Evolutionary conservation across 2,797 vertebrate species (phyloP).

Genomic region (Neoniphon sammara): DNA sequence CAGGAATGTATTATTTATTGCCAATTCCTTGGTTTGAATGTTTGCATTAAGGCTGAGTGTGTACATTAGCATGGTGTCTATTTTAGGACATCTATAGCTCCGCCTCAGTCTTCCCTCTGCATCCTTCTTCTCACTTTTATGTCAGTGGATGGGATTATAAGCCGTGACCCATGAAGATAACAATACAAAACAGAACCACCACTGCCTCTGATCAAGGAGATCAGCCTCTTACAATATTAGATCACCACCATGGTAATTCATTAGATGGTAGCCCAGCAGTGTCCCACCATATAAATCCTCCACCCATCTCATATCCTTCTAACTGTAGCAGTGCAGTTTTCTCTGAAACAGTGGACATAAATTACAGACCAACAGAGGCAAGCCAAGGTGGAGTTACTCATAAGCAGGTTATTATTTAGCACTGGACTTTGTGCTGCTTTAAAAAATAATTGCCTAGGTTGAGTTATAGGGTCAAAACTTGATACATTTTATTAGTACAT

Average conservation of each 20-base stretch:
- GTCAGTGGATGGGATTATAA: no score
- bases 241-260: constrained; percentile 6
- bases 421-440: background rate
- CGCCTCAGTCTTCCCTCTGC: no score
- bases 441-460: background rate
- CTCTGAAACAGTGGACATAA: background rate
- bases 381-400: background rate
- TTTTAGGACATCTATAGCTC: no score
- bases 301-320: background rate
- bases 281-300: background rate
- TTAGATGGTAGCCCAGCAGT: background rate
- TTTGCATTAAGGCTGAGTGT: no score
- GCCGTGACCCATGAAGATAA: no score
- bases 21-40: no score
- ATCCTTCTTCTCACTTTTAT: no score
- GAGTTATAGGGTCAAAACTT: constrained; percentile 9
- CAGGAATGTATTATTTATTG: no score
- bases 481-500: constrained; percentile 17
- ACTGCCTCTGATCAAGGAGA: background rate
- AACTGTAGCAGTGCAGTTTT: background rate
- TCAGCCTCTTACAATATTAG: background rate
- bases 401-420: background rate
- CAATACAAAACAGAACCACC: background rate
- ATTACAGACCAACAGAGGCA: background rate
- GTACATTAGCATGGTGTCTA: no score